phyloP scores from a whole-genome alignment of 2,113 vertebrate species.

The Gulo gulo region DNA sequence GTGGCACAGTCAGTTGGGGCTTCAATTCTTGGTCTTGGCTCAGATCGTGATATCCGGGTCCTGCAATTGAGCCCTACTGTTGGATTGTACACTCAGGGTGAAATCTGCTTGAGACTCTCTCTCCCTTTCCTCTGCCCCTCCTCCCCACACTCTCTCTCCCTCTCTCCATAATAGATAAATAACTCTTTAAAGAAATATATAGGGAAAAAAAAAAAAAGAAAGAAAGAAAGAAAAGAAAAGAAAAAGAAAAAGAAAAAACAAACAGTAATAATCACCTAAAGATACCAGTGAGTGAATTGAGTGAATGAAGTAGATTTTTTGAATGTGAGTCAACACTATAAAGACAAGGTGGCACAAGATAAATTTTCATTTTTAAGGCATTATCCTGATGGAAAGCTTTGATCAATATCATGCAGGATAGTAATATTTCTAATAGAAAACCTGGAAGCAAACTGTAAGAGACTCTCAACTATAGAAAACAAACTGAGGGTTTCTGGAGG shows the following conservation, averaged over 20 bases:
- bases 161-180: neutral
- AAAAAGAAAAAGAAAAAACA: neutral
- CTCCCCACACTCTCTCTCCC: neutral
- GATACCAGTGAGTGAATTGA: neutral
- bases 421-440: neutral
- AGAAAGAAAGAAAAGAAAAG: too few relatives aligned
- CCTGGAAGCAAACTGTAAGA: neutral
- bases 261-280: neutral
- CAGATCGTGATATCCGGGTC: neutral
- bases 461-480: neutral
- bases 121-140: neutral
- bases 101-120: neutral
- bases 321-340: too few relatives aligned
- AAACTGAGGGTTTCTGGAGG: neutral
- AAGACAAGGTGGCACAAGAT: neutral
- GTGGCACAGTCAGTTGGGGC: neutral
- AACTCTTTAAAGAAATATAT: neutral
- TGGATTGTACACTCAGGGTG: neutral
- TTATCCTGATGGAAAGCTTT: neutral
- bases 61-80: neutral
- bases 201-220: neutral
- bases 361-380: neutral
- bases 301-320: neutral
- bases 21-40: neutral
- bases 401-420: neutral